Percentiles rank a stretch among this genome's conserved stretches.
Evolutionary conservation across 2,888 invertebrate species (phyloP).

Genomic region (Sthenelais limicola): DNA sequence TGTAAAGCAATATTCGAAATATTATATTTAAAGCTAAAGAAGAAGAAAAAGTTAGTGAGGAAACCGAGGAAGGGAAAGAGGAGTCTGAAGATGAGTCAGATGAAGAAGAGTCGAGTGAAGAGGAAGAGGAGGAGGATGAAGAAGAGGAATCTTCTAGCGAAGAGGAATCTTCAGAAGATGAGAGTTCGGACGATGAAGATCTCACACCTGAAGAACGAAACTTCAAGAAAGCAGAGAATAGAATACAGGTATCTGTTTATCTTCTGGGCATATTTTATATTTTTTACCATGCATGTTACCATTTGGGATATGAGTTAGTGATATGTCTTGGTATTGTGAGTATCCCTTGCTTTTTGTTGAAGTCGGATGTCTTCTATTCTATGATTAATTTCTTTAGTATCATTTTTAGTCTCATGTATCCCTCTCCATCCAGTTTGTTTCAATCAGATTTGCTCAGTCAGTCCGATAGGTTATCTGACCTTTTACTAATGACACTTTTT

Average conservation of each 20-base stretch:
- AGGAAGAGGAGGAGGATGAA: slow-evolving; percentile 41
- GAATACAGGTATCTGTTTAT: slow-evolving; percentile 59
- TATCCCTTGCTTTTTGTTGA: too few relatives aligned
- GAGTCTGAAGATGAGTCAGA: slow-evolving; percentile 47
- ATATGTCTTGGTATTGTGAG: too few relatives aligned
- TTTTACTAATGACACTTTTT: too few relatives aligned
- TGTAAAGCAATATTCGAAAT: too few relatives aligned
- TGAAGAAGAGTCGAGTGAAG: slow-evolving; percentile 52
- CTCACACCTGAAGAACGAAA: slow-evolving; percentile 58
- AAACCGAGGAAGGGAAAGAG: slow-evolving; percentile 41
- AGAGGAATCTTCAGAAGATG: slow-evolving; percentile 75
- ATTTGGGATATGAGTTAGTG: too few relatives aligned
- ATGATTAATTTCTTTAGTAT: too few relatives aligned
- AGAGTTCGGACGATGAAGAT: slow-evolving; percentile 59
- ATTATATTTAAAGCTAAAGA: too few relatives aligned
- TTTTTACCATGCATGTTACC: background rate
- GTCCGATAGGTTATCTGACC: too few relatives aligned
- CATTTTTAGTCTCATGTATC: too few relatives aligned
- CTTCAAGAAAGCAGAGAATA: slow-evolving; percentile 53
- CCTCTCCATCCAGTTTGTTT: too few relatives aligned
- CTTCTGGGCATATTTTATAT: slow-evolving; percentile 17
- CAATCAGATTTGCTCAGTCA: too few relatives aligned
- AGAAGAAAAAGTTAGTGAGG: slow-evolving; percentile 78
- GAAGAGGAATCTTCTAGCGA: slow-evolving; percentile 64
- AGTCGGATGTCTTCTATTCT: too few relatives aligned